Conservation (phyloP, 2,797 vertebrate genomes). For the Lepidocolaptes lacrymiger region DNA sequence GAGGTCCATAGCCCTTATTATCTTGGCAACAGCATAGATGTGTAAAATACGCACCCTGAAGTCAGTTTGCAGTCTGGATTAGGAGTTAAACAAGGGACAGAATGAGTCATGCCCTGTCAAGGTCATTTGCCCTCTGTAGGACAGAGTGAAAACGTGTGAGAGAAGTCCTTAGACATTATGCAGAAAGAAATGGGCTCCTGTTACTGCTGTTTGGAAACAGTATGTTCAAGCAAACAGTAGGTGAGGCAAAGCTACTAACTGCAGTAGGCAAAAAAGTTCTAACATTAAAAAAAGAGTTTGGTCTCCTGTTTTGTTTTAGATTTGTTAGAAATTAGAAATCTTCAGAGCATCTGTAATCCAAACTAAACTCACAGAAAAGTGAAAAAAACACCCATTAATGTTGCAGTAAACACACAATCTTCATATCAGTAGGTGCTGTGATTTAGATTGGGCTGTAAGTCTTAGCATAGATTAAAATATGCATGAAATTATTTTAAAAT, state of each 20-base stretch:
- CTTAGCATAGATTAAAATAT: background rate
- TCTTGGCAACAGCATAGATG: background rate
- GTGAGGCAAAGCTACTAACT: background rate
- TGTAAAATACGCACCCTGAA: background rate
- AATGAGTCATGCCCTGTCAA: conserved; percentile 59
- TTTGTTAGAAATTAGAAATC: background rate
- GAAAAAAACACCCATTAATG: background rate
- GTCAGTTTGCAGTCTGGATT: background rate
- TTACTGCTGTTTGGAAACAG: background rate
- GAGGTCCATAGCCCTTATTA: background rate
- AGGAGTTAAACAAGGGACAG: background rate
- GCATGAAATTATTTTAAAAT: background rate
- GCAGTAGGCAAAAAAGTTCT: background rate
- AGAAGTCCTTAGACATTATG: background rate
- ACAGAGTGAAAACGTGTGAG: background rate
- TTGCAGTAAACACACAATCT: background rate
- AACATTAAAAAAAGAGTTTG: background rate
- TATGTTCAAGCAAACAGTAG: background rate
- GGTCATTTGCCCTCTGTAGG: conserved; percentile 43
- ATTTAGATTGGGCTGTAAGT: background rate
- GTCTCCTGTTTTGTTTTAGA: background rate
- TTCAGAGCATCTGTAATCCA: background rate
- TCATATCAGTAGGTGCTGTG: background rate
- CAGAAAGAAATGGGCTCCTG: background rate
- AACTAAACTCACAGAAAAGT: background rate